Evolutionary conservation across 2,113 vertebrate genomes (phyloP), one percentile per base, ranked within the genome.

Genomic region (Hassar affinis): DNA sequence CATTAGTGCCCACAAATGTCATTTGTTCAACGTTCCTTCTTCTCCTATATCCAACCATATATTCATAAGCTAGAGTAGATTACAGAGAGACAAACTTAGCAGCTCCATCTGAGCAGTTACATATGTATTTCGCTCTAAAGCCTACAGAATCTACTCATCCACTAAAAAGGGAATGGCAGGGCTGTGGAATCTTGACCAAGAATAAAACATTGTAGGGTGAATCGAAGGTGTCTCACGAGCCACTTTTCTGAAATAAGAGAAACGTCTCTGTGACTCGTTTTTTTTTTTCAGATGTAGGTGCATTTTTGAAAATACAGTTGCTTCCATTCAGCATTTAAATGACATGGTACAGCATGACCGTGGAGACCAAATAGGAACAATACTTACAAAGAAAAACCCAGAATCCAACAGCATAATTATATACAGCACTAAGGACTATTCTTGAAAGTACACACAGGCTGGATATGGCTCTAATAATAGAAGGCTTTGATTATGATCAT

Each of bases 121-220:
- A 72, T 56, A 81, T 78, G 84, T 38, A 76, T 85, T 90, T 85
- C 1, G 27, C 59, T 68, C 81, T 89, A 89, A 92, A 91, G 42
- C 80, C 81, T 91, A 89, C 89, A 91, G 79, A 80, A 88, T 90
- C 61, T 49, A 27, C 71, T 80, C 75, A 74, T 51, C 69, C 49
- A 82, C 68, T 59, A 76, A 79, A 42, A 47, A 38, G 15, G 22
- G 79, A 87, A 74, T 2, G 56, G 81, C 81, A 83, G 57, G 54
- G 68, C 66, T 78, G 52, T 85, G 82, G 86, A 86, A 78, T 87
- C 86, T 84, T 84, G 84, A 89, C 18, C 66, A 74, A 59, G 68
- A 38, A 38, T 82, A 86, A 79, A 85, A 11, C 59, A 12, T 81
- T 56, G 66, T 30, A 6, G 38, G 54, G 38, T 30, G 42, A 49